Evolutionary conservation across 1,140 invertebrate genomes (phyloP), one percentile per base, ranked within the genome.

Genomic region (Cephus cinctus): DNA sequence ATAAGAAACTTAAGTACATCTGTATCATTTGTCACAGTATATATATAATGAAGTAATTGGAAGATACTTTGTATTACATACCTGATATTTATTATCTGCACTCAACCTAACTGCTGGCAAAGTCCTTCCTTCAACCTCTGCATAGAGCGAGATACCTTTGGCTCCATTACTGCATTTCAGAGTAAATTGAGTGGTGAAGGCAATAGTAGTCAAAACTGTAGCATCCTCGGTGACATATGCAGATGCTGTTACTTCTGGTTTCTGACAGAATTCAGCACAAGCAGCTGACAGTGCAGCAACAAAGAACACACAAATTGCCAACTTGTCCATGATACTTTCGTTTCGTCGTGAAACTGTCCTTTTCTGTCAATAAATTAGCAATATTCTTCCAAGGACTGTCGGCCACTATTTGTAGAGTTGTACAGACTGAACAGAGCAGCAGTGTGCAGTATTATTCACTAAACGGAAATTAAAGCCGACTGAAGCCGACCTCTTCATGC

Each of bases 171-270:
- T 76, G 63, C 87, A 90, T 63, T 85, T 84, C 31, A 89, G 68
- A 2, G 80, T 78, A 62, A 92, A 88, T 70, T 90, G 87, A 9
- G 83, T 82, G 23, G 90, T 85, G 69, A 88, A 89, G 1, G 88
- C 90, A 51, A 92, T 84, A 62, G 88, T 86, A 34, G 87, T 88
- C 1, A 96, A 82, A 48, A 96, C 85, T 35, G 92, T 95, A 4
- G 89, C 90, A 82, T 97, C 94, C 68, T 87, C 82, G 4, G 92
- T 95, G 34, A 92, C 92, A 75, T 96, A 96, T 0, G 85, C 81
- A 14, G 77, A 81, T 2, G 84, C 79, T 47, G 80, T 79, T 6
- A 87, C 82, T 72, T 87, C 75, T 14, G 59, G 86, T 77, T 73
- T 85, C 79, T 60, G 75, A 69, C 85, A 87, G 36, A 69, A 67